Evolutionary conservation across 2,888 invertebrate genomes (phyloP), one percentile per base, ranked within the genome.

Genomic region (Brachyptera risi): DNA sequence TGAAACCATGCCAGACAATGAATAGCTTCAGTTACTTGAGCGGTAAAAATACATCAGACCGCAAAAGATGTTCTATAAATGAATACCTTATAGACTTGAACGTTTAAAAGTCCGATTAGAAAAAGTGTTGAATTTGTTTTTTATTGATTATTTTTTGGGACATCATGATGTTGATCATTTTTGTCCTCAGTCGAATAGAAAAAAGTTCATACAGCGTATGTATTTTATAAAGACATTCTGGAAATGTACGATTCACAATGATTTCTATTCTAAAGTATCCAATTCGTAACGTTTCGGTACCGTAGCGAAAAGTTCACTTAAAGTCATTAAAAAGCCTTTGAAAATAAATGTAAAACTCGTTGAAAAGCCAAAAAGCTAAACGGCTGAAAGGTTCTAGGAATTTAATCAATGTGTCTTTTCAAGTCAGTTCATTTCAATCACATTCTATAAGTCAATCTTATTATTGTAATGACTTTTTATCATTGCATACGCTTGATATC

Each of bases 241-340:
- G 24, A 21, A 7, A 5, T 11, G 2, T n/a, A 15, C 21, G 35
- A 54, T 54, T 54, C 19, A 35, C 37, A 51, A 31, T 54, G 54
- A 54, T 54, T 35, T 26, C 35, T 51, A 27, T 51, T 31, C 31
- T n/a, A 37, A n/a, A 21, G 9, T 54, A 7, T 54, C 21, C 54
- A 31, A 35, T 21, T 17, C 35, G 23, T 11, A 21, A 2, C 54
- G 54, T 54, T 54, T 54, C 35, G 54, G 19, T 54, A 19, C 35
- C 54, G 54, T 54, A 37, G 19, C 54, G 31, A 54, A 51, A 54
- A 54, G 19, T 54, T 54, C 54, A 54, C 54, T 54, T 37, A 54
- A 54, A 54, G 13, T 54, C 54, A 54, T 54, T 54, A 54, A 54
- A 54, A 54, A 3, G 7, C 35, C 11, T 31, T 19, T 7, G 44